A percentile compares a stretch with the other conserved stretches of the same genome.
phyloP scores from a whole-genome alignment of 2,797 vertebrate species.

The Crypturellus tataupa region DNA sequence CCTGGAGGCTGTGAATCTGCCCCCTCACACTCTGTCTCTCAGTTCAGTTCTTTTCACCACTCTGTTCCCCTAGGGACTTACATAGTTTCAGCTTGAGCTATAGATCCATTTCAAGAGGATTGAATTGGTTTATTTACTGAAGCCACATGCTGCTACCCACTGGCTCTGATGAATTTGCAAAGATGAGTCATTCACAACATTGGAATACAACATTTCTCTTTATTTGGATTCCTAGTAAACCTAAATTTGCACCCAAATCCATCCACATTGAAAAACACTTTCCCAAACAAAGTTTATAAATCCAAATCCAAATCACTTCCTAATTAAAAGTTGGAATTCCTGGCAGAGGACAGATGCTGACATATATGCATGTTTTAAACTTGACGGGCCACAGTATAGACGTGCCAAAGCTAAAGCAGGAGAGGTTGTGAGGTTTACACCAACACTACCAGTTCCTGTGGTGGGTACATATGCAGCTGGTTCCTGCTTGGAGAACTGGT shows the following conservation, averaged over 20 bases:
- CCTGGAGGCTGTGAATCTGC: rapidly evolving
- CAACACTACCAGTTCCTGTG: background rate
- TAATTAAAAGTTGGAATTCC: background rate
- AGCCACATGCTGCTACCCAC: background rate
- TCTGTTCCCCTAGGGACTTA: background rate
- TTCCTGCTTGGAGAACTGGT: background rate
- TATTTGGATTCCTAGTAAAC: constrained; percentile 45
- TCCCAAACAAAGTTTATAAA: constrained; percentile 1
- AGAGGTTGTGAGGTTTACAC: background rate
- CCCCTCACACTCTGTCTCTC: background rate
- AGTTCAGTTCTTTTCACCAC: background rate
- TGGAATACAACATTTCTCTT: constrained; percentile 11
- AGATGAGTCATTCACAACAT: background rate
- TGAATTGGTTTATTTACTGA: background rate
- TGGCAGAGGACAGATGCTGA: background rate
- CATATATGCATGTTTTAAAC: background rate
- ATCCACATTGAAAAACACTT: background rate
- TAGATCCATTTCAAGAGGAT: background rate
- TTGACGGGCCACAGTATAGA: background rate
- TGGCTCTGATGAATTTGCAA: background rate
- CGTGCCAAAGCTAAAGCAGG: background rate
- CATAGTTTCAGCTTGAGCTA: background rate
- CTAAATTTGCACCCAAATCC: constrained; percentile 13
- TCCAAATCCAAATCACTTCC: constrained; percentile 16
- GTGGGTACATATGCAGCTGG: rapidly evolving